These are phyloP conservation scores for Xestoiulus laeticollis DNA, from an alignment of 2,888 invertebrate genomes.

Conservation along the genomic window DNA sequence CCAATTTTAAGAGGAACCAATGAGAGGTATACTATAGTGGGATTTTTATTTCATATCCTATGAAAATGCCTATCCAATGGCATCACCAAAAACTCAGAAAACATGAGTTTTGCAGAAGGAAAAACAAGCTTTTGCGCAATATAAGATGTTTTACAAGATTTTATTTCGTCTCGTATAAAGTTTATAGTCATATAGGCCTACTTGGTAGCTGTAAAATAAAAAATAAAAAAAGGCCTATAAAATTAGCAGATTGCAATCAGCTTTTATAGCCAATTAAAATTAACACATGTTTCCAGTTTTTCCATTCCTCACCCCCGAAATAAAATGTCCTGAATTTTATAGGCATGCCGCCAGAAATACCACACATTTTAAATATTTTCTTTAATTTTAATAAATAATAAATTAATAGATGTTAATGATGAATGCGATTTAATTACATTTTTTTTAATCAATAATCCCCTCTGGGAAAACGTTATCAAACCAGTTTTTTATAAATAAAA, in stretches of 20 bases:
- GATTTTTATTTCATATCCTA: not conserved
- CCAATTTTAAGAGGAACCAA: no score
- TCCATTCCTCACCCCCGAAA: not conserved
- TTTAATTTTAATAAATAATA: not conserved
- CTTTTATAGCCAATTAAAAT: constrained; percentile 7
- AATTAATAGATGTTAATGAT: not conserved
- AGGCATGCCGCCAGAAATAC: not conserved
- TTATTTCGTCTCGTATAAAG: not conserved
- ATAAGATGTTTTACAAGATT: constrained; percentile 12
- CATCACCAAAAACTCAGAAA: not conserved
- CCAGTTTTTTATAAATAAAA: not conserved
- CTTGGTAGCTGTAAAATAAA: not conserved
- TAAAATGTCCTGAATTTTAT: not conserved
- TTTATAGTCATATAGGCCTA: constrained; percentile 1
- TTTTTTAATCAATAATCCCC: not conserved
- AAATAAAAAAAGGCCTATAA: not conserved
- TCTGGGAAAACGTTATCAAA: not conserved
- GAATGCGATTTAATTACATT: not conserved
- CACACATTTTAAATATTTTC: not conserved
- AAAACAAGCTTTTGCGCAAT: constrained; percentile 20
- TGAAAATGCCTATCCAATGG: not conserved
- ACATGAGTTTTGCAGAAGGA: not conserved
- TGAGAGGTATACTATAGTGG: no score
- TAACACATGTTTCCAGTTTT: constrained; percentile 5
- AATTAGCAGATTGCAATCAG: not conserved